Evolutionary conservation across 2,888 invertebrate species (phyloP).

Genomic region (Alcis repandata): DNA sequence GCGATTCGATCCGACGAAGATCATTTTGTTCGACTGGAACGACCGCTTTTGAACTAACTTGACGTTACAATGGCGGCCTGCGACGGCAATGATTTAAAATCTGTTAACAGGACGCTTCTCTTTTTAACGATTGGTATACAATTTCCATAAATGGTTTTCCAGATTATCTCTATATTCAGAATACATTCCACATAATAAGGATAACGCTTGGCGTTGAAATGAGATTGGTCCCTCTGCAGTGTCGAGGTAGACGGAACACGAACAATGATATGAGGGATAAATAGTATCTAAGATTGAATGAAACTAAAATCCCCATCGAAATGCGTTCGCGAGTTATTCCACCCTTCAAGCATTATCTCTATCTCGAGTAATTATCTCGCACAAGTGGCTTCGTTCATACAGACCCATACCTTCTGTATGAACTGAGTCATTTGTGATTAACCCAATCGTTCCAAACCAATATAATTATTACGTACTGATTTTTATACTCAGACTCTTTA

Average conservation of each 20-base stretch:
- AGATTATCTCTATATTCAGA: slow-evolving; percentile 77
- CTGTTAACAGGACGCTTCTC: slow-evolving; percentile 86
- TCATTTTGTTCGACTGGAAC: slow-evolving; percentile 85
- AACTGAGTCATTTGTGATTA: background rate
- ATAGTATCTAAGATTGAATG: slow-evolving; percentile 65
- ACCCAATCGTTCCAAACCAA: no score
- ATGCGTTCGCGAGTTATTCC: slow-evolving; percentile 67
- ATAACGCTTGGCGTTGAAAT: slow-evolving; percentile 63
- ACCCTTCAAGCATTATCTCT: slow-evolving; percentile 64
- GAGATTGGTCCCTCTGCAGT: slow-evolving; percentile 48
- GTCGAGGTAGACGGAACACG: slow-evolving; percentile 49
- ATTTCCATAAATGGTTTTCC: slow-evolving; percentile 85
- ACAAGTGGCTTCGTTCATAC: slow-evolving; percentile 50
- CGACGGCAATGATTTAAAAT: slow-evolving; percentile 87
- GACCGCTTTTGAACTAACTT: slow-evolving; percentile 85
- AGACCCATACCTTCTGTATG: background rate
- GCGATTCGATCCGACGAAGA: slow-evolving; percentile 79
- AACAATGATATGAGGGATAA: slow-evolving; percentile 69
- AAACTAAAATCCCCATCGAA: slow-evolving; percentile 70
- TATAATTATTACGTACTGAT: no score
- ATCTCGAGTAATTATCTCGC: slow-evolving; percentile 73
- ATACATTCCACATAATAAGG: slow-evolving; percentile 76
- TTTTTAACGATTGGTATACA: slow-evolving; percentile 86
- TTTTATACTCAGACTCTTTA: no score
- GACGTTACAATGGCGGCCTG: slow-evolving; percentile 83